phyloP scores from a whole-genome alignment of 2,797 vertebrate genomes.

The Peromyscus aztecus region DNA sequence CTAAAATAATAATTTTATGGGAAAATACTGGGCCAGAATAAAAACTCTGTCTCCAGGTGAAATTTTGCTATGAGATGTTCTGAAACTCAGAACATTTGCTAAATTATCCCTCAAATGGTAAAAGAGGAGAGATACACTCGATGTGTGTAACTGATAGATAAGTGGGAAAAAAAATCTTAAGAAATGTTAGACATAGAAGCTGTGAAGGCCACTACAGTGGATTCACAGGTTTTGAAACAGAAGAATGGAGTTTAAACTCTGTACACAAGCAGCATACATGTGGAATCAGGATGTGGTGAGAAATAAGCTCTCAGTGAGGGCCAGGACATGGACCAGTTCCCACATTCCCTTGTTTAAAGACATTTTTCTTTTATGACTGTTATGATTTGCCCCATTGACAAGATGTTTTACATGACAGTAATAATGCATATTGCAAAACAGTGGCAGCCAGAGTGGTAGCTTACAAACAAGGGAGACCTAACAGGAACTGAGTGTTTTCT shows the following conservation, averaged over 20 bases:
- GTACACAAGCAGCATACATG: not conserved
- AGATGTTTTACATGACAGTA: conserved; percentile 29
- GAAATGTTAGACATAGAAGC: not conserved
- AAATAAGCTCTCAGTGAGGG: not conserved
- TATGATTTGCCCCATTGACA: conserved; percentile 15
- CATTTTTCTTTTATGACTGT: not conserved
- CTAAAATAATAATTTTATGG: not conserved
- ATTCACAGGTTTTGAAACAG: not conserved
- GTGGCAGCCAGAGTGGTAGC: not conserved
- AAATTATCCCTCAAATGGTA: not conserved
- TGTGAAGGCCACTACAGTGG: not conserved
- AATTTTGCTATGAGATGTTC: not conserved
- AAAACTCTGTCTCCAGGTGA: not conserved
- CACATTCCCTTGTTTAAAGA: not conserved
- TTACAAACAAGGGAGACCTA: not conserved
- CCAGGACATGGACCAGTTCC: not conserved
- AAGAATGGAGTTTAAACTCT: not conserved
- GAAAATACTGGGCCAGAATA: not conserved
- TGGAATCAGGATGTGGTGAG: not conserved
- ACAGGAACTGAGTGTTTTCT: conserved; percentile 25
- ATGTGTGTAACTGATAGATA: not conserved
- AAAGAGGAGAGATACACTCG: not conserved
- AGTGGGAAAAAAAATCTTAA: not conserved
- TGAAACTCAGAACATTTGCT: not conserved
- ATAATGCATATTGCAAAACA: conserved; percentile 5